Conservation (phyloP, 2,888 invertebrate species). For the Xylophagus ater region DNA sequence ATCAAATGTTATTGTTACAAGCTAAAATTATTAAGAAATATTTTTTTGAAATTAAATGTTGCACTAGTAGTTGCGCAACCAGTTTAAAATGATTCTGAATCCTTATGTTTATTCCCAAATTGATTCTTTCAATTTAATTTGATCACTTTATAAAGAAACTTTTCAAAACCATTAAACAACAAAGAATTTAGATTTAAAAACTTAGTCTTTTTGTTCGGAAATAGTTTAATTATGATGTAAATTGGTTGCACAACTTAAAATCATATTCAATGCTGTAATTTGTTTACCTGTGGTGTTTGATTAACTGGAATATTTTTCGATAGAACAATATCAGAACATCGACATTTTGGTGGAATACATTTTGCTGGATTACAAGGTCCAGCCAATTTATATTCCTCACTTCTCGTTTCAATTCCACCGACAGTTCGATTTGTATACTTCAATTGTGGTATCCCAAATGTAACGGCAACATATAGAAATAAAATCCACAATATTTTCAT, state of each 20-base stretch:
- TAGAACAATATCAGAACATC: slow-evolving; percentile 28
- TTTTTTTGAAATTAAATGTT: not conserved
- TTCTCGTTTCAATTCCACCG: too few relatives aligned
- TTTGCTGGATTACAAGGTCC: slow-evolving; percentile 22
- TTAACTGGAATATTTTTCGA: slow-evolving; percentile 22
- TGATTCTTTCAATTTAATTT: too few relatives aligned
- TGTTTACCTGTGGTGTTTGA: slow-evolving; percentile 32
- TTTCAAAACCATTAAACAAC: not conserved
- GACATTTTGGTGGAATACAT: slow-evolving; percentile 29
- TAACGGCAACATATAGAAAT: too few relatives aligned
- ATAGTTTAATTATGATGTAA: not conserved
- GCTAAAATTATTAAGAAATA: slow-evolving; percentile 35
- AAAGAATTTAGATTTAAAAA: not conserved
- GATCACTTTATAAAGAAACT: not conserved
- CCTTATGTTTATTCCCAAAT: too few relatives aligned
- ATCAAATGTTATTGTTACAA: slow-evolving; percentile 55
- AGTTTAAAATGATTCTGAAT: too few relatives aligned
- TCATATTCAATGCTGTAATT: not conserved
- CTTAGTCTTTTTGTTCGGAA: not conserved
- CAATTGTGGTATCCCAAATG: too few relatives aligned
- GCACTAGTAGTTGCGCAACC: not conserved
- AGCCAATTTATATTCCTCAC: slow-evolving; percentile 18
- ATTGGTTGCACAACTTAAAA: not conserved
- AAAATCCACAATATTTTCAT: too few relatives aligned
- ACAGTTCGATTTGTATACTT: too few relatives aligned